Conservation (phyloP, 1,140 invertebrate species). For the Bombus affinis region DNA sequence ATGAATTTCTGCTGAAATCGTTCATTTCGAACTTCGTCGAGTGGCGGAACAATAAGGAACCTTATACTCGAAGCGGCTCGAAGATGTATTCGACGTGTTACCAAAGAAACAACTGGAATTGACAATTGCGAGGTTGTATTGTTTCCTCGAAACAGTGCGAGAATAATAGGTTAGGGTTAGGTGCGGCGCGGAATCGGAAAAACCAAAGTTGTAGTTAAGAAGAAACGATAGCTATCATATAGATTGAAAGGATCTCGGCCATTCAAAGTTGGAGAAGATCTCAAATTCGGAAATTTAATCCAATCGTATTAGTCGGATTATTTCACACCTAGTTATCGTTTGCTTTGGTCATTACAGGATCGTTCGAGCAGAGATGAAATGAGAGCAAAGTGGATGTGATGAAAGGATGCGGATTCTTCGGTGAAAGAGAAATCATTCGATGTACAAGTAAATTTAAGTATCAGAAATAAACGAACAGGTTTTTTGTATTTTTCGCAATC, state of each 20-base stretch:
- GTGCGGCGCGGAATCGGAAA: no score
- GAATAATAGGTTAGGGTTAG: no score
- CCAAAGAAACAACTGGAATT: conserved; percentile 23
- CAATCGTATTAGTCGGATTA: background rate
- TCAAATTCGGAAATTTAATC: background rate
- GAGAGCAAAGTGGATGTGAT: background rate
- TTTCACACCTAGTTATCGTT: conserved; percentile 1
- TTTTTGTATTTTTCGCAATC: background rate
- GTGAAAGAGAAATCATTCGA: background rate
- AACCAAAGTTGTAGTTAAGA: background rate
- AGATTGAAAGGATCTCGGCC: background rate
- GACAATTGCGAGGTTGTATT: background rate
- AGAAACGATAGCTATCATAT: background rate
- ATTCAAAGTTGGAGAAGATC: background rate
- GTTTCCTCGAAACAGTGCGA: background rate
- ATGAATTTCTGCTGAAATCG: conserved; percentile 11
- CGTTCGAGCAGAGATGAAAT: background rate
- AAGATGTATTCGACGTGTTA: background rate
- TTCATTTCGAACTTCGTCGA: conserved; percentile 5
- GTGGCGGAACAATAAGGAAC: background rate
- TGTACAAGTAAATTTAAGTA: background rate
- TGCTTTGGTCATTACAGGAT: background rate
- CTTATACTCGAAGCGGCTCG: background rate
- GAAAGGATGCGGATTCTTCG: background rate
- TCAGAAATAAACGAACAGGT: background rate